A percentile compares a stretch with the other conserved stretches of the same genome.
Evolutionary conservation across 2,888 invertebrate species (phyloP).

Genomic region (Tetanocera ferruginea): DNA sequence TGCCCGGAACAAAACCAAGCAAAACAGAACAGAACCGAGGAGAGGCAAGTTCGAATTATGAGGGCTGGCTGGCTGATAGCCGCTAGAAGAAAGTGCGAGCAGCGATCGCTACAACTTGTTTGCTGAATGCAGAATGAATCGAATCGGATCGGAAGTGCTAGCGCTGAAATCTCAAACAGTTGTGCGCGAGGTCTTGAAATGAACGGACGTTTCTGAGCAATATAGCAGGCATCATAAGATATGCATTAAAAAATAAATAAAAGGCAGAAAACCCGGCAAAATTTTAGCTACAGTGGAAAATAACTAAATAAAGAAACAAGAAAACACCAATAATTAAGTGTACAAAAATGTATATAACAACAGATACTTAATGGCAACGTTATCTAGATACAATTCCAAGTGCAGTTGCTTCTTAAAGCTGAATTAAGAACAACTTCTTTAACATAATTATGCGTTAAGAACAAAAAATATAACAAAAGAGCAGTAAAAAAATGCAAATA

Average conservation of each 20-base stretch:
- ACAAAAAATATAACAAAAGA: background rate
- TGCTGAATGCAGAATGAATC: conserved; percentile 41
- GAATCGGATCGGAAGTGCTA: conserved; percentile 41
- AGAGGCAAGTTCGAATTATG: background rate
- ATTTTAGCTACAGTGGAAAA: background rate
- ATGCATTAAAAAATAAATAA: background rate
- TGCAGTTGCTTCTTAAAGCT: background rate
- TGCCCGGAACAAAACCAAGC: background rate
- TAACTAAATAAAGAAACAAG: background rate
- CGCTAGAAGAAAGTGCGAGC: background rate
- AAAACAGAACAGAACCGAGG: background rate
- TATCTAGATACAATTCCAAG: conserved; percentile 23
- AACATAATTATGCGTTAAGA: background rate
- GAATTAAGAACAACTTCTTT: background rate
- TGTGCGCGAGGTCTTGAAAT: conserved; percentile 46
- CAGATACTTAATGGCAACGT: background rate
- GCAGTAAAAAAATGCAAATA: conserved; percentile 50
- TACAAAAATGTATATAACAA: background rate
- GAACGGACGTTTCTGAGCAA: conserved; percentile 39
- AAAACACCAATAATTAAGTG: background rate
- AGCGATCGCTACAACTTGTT: background rate
- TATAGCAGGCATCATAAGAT: background rate
- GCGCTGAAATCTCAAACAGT: conserved; percentile 47
- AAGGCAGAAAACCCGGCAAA: background rate
- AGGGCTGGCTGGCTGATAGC: conserved; percentile 3